Conservation (phyloP, 2,113 vertebrate genomes). For the Halcyon senegalensis region DNA sequence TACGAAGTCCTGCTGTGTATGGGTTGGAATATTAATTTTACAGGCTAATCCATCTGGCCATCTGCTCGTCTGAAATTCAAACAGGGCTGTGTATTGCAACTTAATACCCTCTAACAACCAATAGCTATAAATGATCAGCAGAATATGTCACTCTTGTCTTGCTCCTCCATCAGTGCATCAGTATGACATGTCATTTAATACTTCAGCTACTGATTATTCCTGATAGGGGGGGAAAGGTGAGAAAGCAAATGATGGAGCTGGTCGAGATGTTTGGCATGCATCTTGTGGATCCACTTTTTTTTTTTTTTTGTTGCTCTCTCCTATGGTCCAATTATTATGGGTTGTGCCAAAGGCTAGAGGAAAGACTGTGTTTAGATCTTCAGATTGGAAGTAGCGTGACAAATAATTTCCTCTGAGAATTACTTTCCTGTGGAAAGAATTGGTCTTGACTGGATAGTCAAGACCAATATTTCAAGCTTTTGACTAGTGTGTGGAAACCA, state of each 20-base stretch:
- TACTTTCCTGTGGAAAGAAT: constrained; percentile 65
- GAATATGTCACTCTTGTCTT: constrained; percentile 29
- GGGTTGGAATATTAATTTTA: constrained; percentile 62
- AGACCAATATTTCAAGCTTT: constrained; percentile 64
- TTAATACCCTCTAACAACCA: constrained; percentile 24
- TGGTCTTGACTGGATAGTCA: constrained; percentile 62
- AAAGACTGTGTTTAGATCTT: constrained; percentile 67
- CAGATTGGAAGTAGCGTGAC: constrained; percentile 63
- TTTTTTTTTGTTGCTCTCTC: constrained; percentile 45
- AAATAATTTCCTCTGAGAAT: constrained; percentile 72
- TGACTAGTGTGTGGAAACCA: constrained; percentile 50
- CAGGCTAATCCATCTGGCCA: constrained; percentile 41
- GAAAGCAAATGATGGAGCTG: constrained; percentile 38
- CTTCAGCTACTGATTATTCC: constrained; percentile 43
- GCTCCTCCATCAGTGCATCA: constrained; percentile 1
- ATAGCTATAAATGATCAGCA: constrained; percentile 43
- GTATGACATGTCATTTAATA: constrained; percentile 46
- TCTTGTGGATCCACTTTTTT: constrained; percentile 38
- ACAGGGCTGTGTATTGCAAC: constrained; percentile 15
- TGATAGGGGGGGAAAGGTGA: constrained; percentile 22
- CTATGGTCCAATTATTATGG: constrained; percentile 65
- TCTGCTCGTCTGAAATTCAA: constrained; percentile 65
- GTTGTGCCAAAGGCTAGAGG: constrained; percentile 66
- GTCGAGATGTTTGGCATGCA: constrained; percentile 48
- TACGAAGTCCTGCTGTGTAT: not conserved